phyloP scores from a whole-genome alignment of 1,140 invertebrate genomes.

The Drosophila tristis region DNA sequence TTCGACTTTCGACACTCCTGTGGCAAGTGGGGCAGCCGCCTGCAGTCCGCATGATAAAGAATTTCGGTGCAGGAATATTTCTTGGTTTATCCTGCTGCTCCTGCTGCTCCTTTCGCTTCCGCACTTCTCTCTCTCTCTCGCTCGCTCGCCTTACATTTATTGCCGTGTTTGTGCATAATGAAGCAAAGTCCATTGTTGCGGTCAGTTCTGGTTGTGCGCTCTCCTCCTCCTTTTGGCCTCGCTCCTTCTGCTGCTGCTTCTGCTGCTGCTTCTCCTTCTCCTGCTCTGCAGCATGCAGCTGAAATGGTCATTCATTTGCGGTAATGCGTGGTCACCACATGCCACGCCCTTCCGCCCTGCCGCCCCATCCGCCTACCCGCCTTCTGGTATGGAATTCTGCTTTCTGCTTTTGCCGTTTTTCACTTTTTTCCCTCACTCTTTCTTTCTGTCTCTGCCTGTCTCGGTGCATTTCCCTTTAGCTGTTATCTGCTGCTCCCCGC shows the following conservation, averaged over 20 bases:
- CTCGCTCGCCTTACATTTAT: constrained; percentile 18
- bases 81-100: background rate
- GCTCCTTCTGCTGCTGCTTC: background rate
- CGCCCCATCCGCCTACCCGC: background rate
- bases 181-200: constrained; percentile 57
- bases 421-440: constrained; percentile 23
- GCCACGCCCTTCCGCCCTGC: constrained; percentile 14
- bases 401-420: constrained; percentile 49
- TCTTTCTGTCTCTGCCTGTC: constrained; percentile 9
- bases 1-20: background rate
- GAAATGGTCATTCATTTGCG: constrained; percentile 59
- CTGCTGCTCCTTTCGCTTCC: background rate
- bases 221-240: background rate
- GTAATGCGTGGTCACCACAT: constrained; percentile 38
- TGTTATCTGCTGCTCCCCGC: too few species aligned
- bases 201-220: constrained; percentile 30
- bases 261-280: background rate
- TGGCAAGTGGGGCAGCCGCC: background rate
- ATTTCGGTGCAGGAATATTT: constrained; percentile 13
- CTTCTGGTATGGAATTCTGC: background rate
- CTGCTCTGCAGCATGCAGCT: constrained; percentile 4
- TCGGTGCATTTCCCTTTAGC: constrained; percentile 1
- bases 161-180: constrained; percentile 70
- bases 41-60: constrained; percentile 12
- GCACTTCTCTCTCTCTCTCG: too few species aligned